phyloP scores from a whole-genome alignment of 37 sponge, comb jelly and placozoan genomes.

The Aphrocallistes beatrix region DNA sequence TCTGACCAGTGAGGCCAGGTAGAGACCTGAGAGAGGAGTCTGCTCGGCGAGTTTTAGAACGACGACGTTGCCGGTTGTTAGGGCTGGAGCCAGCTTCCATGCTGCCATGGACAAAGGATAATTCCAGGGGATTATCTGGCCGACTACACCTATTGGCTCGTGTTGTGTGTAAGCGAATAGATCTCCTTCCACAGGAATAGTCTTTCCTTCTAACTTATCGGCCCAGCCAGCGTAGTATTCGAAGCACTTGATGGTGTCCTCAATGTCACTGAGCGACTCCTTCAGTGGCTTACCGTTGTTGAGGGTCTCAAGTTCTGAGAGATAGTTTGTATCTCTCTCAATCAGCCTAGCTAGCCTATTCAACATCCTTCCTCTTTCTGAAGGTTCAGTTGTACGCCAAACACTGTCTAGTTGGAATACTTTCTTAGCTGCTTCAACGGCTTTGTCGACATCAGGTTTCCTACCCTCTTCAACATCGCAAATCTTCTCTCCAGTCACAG shows the following conservation, averaged over 20 bases:
- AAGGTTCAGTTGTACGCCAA: slow-evolving; percentile 46
- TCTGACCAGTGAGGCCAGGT: slow-evolving; percentile 30
- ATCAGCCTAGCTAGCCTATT: slow-evolving; percentile 39
- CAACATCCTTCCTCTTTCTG: slow-evolving; percentile 33
- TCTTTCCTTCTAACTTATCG: slow-evolving; percentile 52
- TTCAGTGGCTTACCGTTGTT: slow-evolving; percentile 42
- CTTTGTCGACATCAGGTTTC: slow-evolving; percentile 49
- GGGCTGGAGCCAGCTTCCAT: slow-evolving; percentile 49
- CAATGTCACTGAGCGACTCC: slow-evolving; percentile 24
- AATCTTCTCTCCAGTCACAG: slow-evolving; percentile 30
- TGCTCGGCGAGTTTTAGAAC: slow-evolving; percentile 46
- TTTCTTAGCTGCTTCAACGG: slow-evolving; percentile 34
- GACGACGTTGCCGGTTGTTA: slow-evolving; percentile 31
- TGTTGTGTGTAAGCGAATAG: slow-evolving; percentile 42
- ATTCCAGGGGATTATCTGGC: slow-evolving; percentile 55
- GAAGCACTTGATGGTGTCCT: slow-evolving; percentile 27
- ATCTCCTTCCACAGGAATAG: slow-evolving; percentile 40
- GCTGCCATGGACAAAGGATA: slow-evolving; percentile 44
- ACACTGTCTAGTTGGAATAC: slow-evolving; percentile 29
- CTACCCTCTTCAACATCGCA: slow-evolving; percentile 53
- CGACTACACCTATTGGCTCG: slow-evolving; percentile 44
- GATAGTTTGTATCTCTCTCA: slow-evolving; percentile 35
- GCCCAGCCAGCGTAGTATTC: slow-evolving; percentile 49
- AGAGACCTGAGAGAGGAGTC: slow-evolving; percentile 53
- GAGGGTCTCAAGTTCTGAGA: slow-evolving; percentile 38